Conservation (phyloP, 2,797 vertebrate genomes). For the Lagodon rhomboides region DNA sequence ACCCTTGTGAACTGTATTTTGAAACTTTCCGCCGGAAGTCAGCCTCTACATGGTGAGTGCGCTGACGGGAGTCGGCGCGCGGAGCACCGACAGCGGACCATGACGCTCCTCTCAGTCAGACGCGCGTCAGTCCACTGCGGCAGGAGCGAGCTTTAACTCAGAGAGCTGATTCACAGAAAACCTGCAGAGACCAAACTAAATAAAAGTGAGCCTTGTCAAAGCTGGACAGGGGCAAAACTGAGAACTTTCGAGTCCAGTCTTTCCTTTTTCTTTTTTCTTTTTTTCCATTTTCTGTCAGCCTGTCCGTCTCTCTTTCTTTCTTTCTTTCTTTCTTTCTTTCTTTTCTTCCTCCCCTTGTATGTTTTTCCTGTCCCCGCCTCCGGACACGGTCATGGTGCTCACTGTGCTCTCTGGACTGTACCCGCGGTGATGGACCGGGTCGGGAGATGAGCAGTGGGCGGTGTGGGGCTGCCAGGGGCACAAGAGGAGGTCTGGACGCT, state of each 20-base stretch:
- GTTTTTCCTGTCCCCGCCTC: accelerated
- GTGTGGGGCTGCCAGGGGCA: constrained; percentile 48
- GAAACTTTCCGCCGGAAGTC: constrained; percentile 50
- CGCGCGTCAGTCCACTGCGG: background rate
- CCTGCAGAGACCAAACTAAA: background rate
- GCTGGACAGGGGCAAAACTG: background rate
- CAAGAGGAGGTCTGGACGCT: constrained; percentile 50
- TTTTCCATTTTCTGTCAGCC: too few species aligned
- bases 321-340: background rate
- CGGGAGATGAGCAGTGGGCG: constrained; percentile 62
- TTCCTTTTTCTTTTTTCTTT: background rate
- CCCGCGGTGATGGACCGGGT: constrained; percentile 58
- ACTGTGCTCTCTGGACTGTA: constrained; percentile 39
- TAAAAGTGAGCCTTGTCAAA: constrained; percentile 4
- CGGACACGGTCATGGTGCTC: constrained; percentile 26
- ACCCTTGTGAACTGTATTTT: constrained; percentile 44
- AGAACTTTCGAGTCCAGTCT: constrained; percentile 5
- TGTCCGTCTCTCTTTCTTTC: background rate
- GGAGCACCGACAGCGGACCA: background rate
- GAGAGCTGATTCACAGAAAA: constrained; percentile 6
- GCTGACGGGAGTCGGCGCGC: background rate
- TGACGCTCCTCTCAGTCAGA: background rate
- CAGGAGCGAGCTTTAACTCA: background rate
- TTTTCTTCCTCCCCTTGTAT: background rate
- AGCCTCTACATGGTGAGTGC: accelerated